Evolutionary conservation across 2,797 vertebrate genomes (phyloP), one percentile per base, ranked within the genome.

Genomic region (Schizopygopsis pylzovi): DNA sequence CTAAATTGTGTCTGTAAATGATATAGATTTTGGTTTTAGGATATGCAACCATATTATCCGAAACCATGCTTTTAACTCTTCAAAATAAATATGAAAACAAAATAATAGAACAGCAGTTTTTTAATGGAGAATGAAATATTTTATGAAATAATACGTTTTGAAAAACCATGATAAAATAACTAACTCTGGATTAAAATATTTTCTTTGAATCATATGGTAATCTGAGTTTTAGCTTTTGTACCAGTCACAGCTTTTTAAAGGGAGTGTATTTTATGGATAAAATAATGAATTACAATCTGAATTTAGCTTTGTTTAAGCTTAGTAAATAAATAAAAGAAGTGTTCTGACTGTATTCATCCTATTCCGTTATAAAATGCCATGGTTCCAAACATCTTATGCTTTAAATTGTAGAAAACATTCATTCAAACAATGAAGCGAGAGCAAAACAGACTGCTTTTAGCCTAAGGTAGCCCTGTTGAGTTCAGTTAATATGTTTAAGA

Each of bases 1-100:
- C 43, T 65, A 83, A 67, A 88, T 37, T n/a, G 52, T 39, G n/a
- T 63, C 28, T 28, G 71, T 80, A 45, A 33, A 15, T 71, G 41
- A 56, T 43, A 67, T 10, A 15, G 28, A 45, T 22, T 43, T 3
- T 37, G 47, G 39, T 25, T 16, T 37, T 54, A 82, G 72, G 25
- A 76, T 71, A 12, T n/a, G 11, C 15, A 15, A 20, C 11, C 78
- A 1, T 4, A 59, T 45, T 45, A 72, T 13, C 41, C 13, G 1
- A 72, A 45, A 15, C 22, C 12, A 20, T 49, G 25, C 25, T 33
- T 33, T 75, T 20, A 52, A 33, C n/a, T 39, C 37, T 47, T 47
- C 3, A 10, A 73, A 47, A 72, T 6, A 0, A 10, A 63, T 63
- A 28, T 6, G 22, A 59, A 22, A 37, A 18, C 18, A n/a, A n/a